Evolutionary conservation across 64 coral and sea anemone species (phyloP), one percentile per base, ranked within the genome.

Genomic region (Stylophora pistillata): DNA sequence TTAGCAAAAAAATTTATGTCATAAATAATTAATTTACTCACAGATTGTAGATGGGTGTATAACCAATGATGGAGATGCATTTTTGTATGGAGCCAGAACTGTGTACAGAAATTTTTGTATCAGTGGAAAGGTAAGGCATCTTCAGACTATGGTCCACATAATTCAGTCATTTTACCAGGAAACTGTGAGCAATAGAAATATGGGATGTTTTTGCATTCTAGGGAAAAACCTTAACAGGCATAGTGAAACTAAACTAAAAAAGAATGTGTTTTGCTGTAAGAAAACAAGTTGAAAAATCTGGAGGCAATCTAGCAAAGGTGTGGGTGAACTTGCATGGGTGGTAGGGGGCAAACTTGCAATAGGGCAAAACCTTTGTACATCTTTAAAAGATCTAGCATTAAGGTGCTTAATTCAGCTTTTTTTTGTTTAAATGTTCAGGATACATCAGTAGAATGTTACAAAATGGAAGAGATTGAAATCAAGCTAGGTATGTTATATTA

Each of bases 51-150:
- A 98, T 86, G 95, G 97, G 13, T 95, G 93, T 18, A 93, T 99
- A 65, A 95, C 97, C 52, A 95, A 99, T 79, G 97, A 99, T 86
- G 93, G 97, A 0, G 97, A 99, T 84, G 90, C 90, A 16, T 99
- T 99, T 81, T 72, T 99, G 17, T 99, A 99, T 88, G 97, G 97
- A 69, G 97, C 90, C n/a, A 99, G 90, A 89, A 95, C 71, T 58
- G 90, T 99, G 53, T 95, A 95, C 72, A 99, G 84, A 74, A 93
- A 88, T 74, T 87, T 95, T 12, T 89, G 81, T 83, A 92, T 99
- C 27, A 95, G 93, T 88, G 84, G 81, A 6, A 99, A 96, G 94
- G 97, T 95, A 78, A 58, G 37, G 69, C 3, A 37, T 73, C 23
- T 78, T 59, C 20, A 30, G 13, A 53, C 15, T 47, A 7, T 47